Base-by-base conservation (phyloP, 2,888 invertebrate genomes). In the Cephonodes hylas region DNA sequence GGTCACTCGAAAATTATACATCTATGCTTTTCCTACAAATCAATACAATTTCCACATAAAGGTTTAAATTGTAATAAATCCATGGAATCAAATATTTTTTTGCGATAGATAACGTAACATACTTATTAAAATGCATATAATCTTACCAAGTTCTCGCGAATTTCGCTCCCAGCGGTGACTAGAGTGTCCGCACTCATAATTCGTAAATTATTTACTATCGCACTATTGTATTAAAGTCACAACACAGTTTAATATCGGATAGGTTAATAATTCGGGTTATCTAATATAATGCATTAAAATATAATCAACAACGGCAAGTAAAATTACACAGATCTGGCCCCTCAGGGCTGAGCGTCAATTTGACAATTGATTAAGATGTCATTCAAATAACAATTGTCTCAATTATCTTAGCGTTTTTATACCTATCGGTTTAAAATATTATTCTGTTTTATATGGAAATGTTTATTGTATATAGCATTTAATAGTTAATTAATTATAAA, bases 61-160 rank as follows among this genome's bases (percentile, higher is more conserved):
- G 18, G 0, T 4, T 53, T 31, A 18, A 0, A 10, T 8, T 3
- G 10, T 31, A 5, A 10, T 53, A 3, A 25, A 48, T 53, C 25
- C n/a, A 42, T 27, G 7, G 1, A 18, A 20, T 20, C 20, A 25
- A n/a, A 6, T 6, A 3, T 10, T 23, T 13, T 7, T 25, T 20
- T 6, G 34, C 10, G 8, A 22, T 20, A 48, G 8, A 42, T 42
- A 42, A 38, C 4, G n/a, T n/a, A 31, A 4, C 31, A n/a, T 10
- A n/a, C n/a, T 31, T 1, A 25, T 15, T 10, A n/a, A 18, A 15
- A 20, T 31, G 15, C 10, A 8, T 22, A 20, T 53, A 42, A 62
- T 65, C 56, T 82, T 85, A 91, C 91, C 88, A 91, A 85, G 80
- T 91, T 91, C 64, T 91, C 91, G 23, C 91, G 85, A 70, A 91